Percentiles rank a stretch among this genome's conserved stretches.
Conservation (phyloP, 2,797 vertebrate genomes). For the Pipistrellus pipistrellus region DNA sequence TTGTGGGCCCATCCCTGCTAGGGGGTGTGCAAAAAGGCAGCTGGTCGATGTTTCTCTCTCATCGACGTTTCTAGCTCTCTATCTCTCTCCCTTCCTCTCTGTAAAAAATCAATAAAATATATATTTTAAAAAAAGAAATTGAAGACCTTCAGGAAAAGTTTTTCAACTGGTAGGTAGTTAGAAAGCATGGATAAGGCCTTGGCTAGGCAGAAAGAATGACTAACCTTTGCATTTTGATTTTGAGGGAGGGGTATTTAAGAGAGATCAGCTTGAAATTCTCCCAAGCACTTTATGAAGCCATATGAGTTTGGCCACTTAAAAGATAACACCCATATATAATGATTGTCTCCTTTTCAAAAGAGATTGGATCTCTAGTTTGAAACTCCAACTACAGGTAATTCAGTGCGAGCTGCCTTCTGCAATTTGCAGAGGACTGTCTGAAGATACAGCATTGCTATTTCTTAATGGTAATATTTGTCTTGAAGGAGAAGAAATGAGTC, state of each 20-base stretch:
- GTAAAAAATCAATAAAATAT: too few species aligned
- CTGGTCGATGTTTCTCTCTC: too few species aligned
- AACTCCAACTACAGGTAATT: constrained; percentile 35
- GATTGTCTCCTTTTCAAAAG: constrained; percentile 4
- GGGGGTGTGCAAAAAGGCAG: too few species aligned
- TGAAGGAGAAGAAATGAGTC: constrained; percentile 65
- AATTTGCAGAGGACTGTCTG: constrained; percentile 44
- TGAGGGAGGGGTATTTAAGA: not conserved
- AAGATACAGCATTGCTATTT: not conserved
- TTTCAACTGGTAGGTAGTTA: not conserved
- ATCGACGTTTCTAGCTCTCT: too few species aligned
- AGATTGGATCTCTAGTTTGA: constrained; percentile 42
- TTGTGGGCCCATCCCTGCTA: too few species aligned
- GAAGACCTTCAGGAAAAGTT: not conserved
- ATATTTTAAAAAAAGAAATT: not conserved
- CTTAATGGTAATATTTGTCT: constrained; percentile 60
- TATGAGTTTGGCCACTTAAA: constrained; percentile 44
- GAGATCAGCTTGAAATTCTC: not conserved
- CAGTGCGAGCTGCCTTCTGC: not conserved
- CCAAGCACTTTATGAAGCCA: constrained; percentile 26
- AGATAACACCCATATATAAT: constrained; percentile 23
- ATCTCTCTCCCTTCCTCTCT: too few species aligned
- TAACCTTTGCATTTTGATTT: not conserved
- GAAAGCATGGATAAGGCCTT: not conserved
- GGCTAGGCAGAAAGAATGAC: not conserved